Evolutionary conservation across 1,140 invertebrate genomes (phyloP), one percentile per base, ranked within the genome.

Genomic region (Harpegnathos saltator): DNA sequence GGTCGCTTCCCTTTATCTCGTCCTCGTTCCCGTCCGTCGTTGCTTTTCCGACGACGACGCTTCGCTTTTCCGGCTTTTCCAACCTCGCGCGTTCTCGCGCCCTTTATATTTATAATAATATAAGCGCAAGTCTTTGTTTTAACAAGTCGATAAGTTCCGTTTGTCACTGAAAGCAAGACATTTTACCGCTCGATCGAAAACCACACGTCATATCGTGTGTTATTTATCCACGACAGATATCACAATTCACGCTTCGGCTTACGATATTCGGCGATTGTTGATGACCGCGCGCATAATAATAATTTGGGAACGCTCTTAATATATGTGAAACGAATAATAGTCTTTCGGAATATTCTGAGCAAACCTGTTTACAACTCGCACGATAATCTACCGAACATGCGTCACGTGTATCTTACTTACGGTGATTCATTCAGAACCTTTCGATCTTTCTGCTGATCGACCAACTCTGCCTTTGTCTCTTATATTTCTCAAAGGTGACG

Each of bases 401-500:
- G 38, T 75, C 59, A 62, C 24, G 7, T 29, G 14, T 24, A 14
- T 15, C 7, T 17, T 12, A 48, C 17, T 15, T 15, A 22, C 15
- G 14, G 22, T 68, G 63, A 68, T 44, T 68, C 22, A 78, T 78
- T 17, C 50, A 15, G 0, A 15, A 5, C 0, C 19, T 14, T 14
- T n/a, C 29, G 48, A 3, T n/a, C n/a, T n/a, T n/a, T n/a, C n/a
- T n/a, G n/a, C n/a, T n/a, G n/a, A n/a, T n/a, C n/a, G n/a, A n/a
- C 61, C 52, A 81, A 38, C 61, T 26, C 24, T 26, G 19, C 17
- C 29, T 24, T 1, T 1, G 15, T 7, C 22, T 69, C n/a, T 69
- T 22, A 80, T 58, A 59, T 69, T 80, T 71, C 52, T 69, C 33
- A 48, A 80, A 71, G 52, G 65, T 80, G 75, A 71, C 65, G 65